phyloP scores from a whole-genome alignment of 2,113 vertebrate species.

The Myiagra hebetior region DNA sequence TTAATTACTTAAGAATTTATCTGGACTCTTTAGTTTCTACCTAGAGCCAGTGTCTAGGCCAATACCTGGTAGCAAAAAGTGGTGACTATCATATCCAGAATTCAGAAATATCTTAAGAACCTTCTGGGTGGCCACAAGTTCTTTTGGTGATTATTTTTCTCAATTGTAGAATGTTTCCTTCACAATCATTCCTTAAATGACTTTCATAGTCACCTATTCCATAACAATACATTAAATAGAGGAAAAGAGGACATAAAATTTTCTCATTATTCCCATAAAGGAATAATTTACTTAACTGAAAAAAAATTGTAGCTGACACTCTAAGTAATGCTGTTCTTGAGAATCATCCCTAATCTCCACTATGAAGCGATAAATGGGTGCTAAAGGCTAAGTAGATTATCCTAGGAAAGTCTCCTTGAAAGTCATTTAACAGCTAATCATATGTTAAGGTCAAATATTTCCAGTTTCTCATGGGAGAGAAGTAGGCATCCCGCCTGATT shows the following conservation, averaged over 20 bases:
- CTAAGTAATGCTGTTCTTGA: conserved; percentile 9
- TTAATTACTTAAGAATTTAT: neutral
- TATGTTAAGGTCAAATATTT: conserved; percentile 18
- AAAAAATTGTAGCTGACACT: neutral
- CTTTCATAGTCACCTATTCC: neutral
- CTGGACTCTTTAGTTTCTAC: neutral
- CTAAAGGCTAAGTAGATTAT: conserved; percentile 60
- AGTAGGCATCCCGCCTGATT: neutral
- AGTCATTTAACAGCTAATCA: conserved; percentile 42
- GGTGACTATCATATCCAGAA: fast-evolving
- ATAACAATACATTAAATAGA: neutral
- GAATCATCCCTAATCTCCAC: conserved; percentile 4
- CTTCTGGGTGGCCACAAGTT: neutral
- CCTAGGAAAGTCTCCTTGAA: conserved; percentile 19
- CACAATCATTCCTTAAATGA: neutral
- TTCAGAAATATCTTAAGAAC: neutral
- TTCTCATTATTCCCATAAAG: neutral
- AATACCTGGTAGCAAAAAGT: neutral
- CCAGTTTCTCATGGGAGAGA: neutral
- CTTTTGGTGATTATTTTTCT: neutral
- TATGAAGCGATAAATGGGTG: conserved; percentile 27
- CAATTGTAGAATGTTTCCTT: neutral
- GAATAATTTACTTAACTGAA: conserved; percentile 32
- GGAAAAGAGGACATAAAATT: neutral
- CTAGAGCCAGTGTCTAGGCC: neutral